These are phyloP conservation scores for Meta bourneti DNA, from an alignment of 2,888 invertebrate species.

Conservation along the genomic window DNA sequence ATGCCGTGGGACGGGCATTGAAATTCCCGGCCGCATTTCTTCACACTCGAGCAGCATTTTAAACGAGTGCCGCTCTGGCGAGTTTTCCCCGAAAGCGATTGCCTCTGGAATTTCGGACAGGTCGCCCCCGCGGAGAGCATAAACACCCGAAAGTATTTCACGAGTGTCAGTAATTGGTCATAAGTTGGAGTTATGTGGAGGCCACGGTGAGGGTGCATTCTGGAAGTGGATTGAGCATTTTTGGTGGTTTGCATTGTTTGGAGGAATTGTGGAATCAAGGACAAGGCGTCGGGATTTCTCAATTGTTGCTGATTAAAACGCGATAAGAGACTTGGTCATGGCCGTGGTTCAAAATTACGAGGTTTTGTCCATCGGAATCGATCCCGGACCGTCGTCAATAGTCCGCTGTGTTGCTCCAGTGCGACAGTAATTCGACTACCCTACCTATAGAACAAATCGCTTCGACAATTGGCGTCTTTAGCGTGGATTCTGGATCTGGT, in stretches of 20 bases:
- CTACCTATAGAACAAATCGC: too few relatives aligned
- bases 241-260: not conserved
- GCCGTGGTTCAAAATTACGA: too few relatives aligned
- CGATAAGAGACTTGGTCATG: too few relatives aligned
- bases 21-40: not conserved
- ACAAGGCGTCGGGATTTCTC: too few relatives aligned
- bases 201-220: not conserved
- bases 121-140: constrained; percentile 6
- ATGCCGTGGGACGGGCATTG: too few relatives aligned
- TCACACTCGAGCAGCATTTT: not conserved
- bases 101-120: not conserved
- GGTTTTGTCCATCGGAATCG: too few relatives aligned
- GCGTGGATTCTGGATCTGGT: too few relatives aligned
- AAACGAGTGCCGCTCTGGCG: not conserved
- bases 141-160: constrained; percentile 11
- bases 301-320: too few relatives aligned
- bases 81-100: not conserved
- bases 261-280: not conserved
- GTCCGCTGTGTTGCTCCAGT: too few relatives aligned
- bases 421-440: too few relatives aligned
- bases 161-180: constrained; percentile 24
- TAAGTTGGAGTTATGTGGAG: not conserved
- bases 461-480: too few relatives aligned
- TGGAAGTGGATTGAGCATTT: not conserved
- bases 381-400: too few relatives aligned